Conservation (phyloP, 2,888 invertebrate species). For the Eucera pruinosa region DNA sequence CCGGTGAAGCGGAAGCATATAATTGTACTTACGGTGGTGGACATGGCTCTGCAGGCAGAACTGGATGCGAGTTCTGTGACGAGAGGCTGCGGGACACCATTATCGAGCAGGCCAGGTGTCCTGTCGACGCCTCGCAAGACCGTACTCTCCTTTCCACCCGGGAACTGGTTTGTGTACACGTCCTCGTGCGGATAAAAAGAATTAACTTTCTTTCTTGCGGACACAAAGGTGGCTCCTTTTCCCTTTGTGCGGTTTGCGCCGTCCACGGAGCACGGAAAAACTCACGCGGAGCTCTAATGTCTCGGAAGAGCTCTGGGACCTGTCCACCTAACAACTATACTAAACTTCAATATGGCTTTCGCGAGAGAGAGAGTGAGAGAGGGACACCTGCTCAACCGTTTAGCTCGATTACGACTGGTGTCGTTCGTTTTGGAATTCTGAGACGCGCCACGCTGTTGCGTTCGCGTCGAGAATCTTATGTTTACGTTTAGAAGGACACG, state of each 20-base stretch:
- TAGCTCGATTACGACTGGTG: background rate
- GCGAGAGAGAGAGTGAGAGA: background rate
- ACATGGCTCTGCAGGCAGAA: constrained; percentile 50
- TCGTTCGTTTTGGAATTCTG: no score
- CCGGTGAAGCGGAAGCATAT: constrained; percentile 76
- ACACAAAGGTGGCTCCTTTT: constrained; percentile 30
- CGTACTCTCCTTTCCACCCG: constrained; percentile 60
- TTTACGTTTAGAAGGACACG: no score
- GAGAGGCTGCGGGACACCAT: constrained; percentile 66
- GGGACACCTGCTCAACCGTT: background rate
- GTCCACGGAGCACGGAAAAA: background rate
- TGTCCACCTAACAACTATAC: background rate
- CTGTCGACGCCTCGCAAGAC: constrained; percentile 80
- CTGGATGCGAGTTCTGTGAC: constrained; percentile 62
- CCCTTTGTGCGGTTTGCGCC: constrained; percentile 39
- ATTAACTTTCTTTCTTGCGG: constrained; percentile 43
- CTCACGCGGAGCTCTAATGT: constrained; percentile 9
- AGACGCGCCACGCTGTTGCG: no score
- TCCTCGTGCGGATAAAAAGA: constrained; percentile 40
- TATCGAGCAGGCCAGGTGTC: constrained; percentile 79
- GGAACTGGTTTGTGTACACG: constrained; percentile 32
- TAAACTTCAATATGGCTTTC: background rate
- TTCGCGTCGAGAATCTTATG: no score
- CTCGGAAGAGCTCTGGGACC: background rate
- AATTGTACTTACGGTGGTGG: constrained; percentile 70